Conservation (phyloP, 2,888 invertebrate genomes). For the Mantis religiosa region DNA sequence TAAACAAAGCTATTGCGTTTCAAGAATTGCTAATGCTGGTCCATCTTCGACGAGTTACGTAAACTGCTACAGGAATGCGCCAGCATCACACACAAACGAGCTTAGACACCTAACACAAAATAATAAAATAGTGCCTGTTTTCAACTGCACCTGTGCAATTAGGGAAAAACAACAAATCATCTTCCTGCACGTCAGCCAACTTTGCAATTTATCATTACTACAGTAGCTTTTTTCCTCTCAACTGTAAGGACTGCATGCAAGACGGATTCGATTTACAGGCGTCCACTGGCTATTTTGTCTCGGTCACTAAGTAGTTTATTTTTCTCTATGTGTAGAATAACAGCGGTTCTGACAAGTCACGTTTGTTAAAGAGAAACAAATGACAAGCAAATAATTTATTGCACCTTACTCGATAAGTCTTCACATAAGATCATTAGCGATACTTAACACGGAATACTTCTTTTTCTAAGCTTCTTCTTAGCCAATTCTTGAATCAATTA, state of each 20-base stretch:
- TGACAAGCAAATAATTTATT: not conserved
- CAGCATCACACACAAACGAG: not conserved
- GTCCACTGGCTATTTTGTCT: not conserved
- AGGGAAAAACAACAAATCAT: not conserved
- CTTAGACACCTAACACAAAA: not conserved
- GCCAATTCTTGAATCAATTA: too few species aligned
- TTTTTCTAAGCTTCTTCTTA: too few species aligned
- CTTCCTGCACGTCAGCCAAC: not conserved
- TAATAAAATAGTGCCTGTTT: too few species aligned
- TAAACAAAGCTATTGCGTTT: not conserved
- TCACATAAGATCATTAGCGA: not conserved
- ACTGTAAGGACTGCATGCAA: not conserved
- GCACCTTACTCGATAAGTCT: not conserved
- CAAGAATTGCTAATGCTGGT: not conserved
- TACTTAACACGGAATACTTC: not conserved
- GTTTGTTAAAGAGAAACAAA: too few species aligned
- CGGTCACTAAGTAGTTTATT: not conserved
- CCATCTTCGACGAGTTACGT: not conserved
- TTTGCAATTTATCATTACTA: not conserved
- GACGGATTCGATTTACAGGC: not conserved
- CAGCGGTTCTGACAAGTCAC: too few species aligned
- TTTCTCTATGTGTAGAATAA: not conserved
- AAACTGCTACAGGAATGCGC: not conserved
- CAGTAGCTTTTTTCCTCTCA: not conserved
- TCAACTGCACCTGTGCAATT: not conserved